phyloP scores from a whole-genome alignment of 2,888 invertebrate species.

The Volucella inflata region DNA sequence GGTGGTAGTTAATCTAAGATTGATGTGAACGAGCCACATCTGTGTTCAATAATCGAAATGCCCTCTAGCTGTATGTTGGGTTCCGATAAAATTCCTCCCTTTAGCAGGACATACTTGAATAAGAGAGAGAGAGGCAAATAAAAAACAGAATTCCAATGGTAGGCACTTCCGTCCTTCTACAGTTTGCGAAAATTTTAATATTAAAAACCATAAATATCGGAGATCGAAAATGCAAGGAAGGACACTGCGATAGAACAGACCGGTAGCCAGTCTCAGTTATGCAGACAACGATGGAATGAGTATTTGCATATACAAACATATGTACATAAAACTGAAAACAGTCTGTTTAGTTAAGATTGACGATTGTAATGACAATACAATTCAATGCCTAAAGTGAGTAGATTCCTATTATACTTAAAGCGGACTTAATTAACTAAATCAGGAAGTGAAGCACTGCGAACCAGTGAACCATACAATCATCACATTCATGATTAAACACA shows the following conservation, averaged over 20 bases:
- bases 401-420: constrained; percentile 32
- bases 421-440: constrained; percentile 48
- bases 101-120: constrained; percentile 11
- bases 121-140: constrained; percentile 38
- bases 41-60: constrained; percentile 74
- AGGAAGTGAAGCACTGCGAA: constrained; percentile 34
- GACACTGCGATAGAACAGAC: constrained; percentile 17
- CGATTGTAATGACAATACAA: constrained; percentile 7
- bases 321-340: constrained; percentile 42
- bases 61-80: constrained; percentile 70
- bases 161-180: constrained; percentile 48
- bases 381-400: constrained; percentile 17
- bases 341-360: background rate
- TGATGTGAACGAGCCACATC: constrained; percentile 74
- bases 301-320: constrained; percentile 47
- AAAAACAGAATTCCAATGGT: constrained; percentile 43
- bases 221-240: constrained; percentile 59
- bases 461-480: constrained; percentile 29
- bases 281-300: constrained; percentile 58
- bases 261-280: constrained; percentile 49
- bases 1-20: constrained; percentile 74
- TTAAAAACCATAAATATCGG: constrained; percentile 74
- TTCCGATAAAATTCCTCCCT: constrained; percentile 64
- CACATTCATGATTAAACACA: constrained; percentile 40
- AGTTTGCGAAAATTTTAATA: constrained; percentile 73